Base-by-base conservation (phyloP, 1,140 invertebrate genomes). In the Eumaeus atala region DNA sequence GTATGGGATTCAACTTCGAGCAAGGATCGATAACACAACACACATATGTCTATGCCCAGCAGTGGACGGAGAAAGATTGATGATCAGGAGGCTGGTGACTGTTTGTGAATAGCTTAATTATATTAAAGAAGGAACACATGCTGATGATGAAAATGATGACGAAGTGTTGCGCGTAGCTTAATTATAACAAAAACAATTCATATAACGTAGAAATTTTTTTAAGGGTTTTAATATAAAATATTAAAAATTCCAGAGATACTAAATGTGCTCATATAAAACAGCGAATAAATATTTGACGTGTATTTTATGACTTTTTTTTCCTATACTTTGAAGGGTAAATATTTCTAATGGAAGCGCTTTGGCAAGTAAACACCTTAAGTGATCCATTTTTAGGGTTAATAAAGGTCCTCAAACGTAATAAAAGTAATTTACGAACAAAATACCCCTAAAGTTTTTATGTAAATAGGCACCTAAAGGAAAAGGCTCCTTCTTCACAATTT, bases 401-500 rank as follows among this genome's bases (percentile, higher is more conserved):
- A 62, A 60, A 65, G 60, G 57, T 60, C 66, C 56, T 65, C 48
- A 62, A 65, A 67, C 47, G 54, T 58, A 77, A 70, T 74, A 74
- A 79, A 81, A 81, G 72, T 79, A 66, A 75, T 80, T 79, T 78
- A 60, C 64, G 62, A 77, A 73, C 72, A 74, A 80, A 78, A 80
- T 77, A 75, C 66, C 67, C 21, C 42, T 56, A 56, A 84, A 79
- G 62, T 77, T 81, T 77, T 79, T 81, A 83, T 83, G 76, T 78
- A 81, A 81, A 84, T 81, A 82, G 71, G 8, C 12, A 44, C 40
- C 67, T 68, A 58, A 72, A 75, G 71, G 71, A 70, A 80, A 80
- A 72, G 67, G 69, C 71, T 68, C 70, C 76, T 78, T 76, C 73
- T 64, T 72, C 73, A 74, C 77, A 86, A 84, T 86, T 86, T 86